Evolutionary conservation across 2,113 vertebrate genomes (phyloP).

Genomic region (Neodontobutis hainanensis): DNA sequence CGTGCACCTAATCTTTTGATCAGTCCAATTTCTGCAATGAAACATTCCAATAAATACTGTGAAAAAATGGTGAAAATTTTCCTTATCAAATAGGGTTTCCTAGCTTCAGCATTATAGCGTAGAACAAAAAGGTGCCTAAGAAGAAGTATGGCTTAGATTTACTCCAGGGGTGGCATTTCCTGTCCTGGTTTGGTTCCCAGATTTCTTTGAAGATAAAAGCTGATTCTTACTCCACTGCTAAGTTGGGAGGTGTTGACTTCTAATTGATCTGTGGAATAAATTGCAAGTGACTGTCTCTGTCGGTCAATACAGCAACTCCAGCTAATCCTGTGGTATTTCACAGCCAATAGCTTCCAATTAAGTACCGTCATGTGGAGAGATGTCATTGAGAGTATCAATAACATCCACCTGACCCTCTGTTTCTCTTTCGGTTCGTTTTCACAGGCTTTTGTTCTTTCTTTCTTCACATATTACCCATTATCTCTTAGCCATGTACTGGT

Average conservation of each 20-base stretch:
- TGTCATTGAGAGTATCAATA: constrained; percentile 68
- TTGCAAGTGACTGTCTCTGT: constrained; percentile 54
- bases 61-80: too few relatives aligned
- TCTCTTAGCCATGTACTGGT: not conserved
- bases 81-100: not conserved
- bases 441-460: not conserved
- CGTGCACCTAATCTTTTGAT: too few relatives aligned
- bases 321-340: constrained; percentile 73
- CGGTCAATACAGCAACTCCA: constrained; percentile 50
- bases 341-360: constrained; percentile 74
- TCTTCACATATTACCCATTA: not conserved
- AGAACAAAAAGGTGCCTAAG: not conserved
- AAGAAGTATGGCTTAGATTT: not conserved
- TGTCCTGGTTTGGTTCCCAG: not conserved
- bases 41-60: too few relatives aligned
- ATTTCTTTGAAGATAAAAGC: constrained; percentile 9
- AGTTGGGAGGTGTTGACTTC: constrained; percentile 52
- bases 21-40: too few relatives aligned
- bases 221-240: constrained; percentile 25
- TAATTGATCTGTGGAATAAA: constrained; percentile 49
- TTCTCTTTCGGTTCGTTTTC: constrained; percentile 16
- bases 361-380: constrained; percentile 51
- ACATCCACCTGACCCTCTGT: constrained; percentile 58
- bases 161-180: not conserved
- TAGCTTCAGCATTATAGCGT: not conserved